Percentiles rank a stretch among this genome's conserved stretches.
These are phyloP conservation scores for Notocelia uddmanniana DNA, from an alignment of 2,888 invertebrate genomes.

Conservation along the genomic window DNA sequence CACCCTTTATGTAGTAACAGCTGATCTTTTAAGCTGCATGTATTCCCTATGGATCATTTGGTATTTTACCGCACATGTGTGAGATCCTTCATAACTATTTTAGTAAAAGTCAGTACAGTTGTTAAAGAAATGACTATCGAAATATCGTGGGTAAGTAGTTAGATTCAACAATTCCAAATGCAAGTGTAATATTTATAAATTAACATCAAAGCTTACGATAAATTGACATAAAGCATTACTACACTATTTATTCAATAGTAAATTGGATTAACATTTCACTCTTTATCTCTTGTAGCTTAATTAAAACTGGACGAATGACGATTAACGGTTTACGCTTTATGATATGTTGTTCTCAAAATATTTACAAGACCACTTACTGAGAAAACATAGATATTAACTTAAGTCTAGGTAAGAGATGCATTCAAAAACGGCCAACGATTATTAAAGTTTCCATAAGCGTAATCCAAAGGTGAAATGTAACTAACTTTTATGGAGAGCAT, in stretches of 20 bases:
- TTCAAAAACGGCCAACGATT: too few species aligned
- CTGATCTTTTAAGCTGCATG: conserved; percentile 49
- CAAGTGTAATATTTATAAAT: background rate
- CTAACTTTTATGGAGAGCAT: background rate
- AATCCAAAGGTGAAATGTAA: background rate
- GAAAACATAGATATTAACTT: too few species aligned
- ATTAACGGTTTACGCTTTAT: too few species aligned
- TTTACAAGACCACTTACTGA: too few species aligned
- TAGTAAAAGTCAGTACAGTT: background rate
- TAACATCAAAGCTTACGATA: background rate
- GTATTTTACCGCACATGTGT: conserved; percentile 23
- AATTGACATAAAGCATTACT: background rate
- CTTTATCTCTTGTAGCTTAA: background rate
- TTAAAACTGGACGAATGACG: background rate
- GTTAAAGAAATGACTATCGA: background rate
- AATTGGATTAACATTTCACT: background rate
- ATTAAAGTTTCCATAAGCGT: background rate
- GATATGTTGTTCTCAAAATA: too few species aligned
- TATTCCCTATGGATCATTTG: conserved; percentile 42
- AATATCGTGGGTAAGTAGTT: conserved; percentile 2
- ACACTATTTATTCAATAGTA: background rate
- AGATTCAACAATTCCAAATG: background rate
- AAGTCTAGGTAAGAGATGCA: too few species aligned
- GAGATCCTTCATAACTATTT: conserved; percentile 7
- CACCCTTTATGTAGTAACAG: conserved; percentile 47